Conservation (phyloP, 2,888 invertebrate genomes). For the Epistrophe grossulariae region DNA sequence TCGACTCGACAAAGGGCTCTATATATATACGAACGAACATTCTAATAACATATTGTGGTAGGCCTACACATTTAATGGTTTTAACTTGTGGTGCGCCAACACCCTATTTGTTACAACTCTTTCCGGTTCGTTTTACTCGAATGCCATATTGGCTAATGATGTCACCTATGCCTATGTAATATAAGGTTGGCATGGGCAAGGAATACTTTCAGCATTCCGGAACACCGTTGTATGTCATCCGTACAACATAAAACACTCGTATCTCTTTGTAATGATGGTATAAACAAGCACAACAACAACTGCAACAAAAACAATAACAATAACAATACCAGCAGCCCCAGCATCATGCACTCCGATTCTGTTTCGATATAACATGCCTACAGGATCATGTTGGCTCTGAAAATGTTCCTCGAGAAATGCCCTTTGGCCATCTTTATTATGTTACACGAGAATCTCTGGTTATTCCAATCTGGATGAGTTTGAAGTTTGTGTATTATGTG, state of each 20-base stretch:
- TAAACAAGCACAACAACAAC: constrained; percentile 54
- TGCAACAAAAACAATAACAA: constrained; percentile 47
- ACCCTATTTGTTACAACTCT: constrained; percentile 70
- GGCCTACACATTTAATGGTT: constrained; percentile 69
- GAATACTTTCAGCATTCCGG: constrained; percentile 20
- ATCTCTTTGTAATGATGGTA: constrained; percentile 60
- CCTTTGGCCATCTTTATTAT: constrained; percentile 34
- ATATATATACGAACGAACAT: constrained; percentile 38
- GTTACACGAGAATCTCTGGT: constrained; percentile 27
- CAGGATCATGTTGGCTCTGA: constrained; percentile 20
- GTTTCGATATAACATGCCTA: neutral
- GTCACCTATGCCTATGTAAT: constrained; percentile 40
- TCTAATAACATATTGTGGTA: constrained; percentile 73
- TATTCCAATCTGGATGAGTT: neutral
- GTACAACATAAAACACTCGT: constrained; percentile 43
- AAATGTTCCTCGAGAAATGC: constrained; percentile 38
- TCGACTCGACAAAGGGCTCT: constrained; percentile 28
- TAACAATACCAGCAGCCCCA: constrained; percentile 14
- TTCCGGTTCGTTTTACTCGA: constrained; percentile 60
- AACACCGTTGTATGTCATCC: constrained; percentile 50
- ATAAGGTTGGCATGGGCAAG: neutral
- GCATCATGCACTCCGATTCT: neutral
- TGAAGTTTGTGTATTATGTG: constrained; percentile 8
- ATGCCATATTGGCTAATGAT: constrained; percentile 70
- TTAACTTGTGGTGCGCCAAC: constrained; percentile 68